Percentiles rank a stretch among this genome's conserved stretches.
These are phyloP conservation scores for Ypsolopha sequella DNA, from an alignment of 2,888 invertebrate genomes.

Conservation along the genomic window DNA sequence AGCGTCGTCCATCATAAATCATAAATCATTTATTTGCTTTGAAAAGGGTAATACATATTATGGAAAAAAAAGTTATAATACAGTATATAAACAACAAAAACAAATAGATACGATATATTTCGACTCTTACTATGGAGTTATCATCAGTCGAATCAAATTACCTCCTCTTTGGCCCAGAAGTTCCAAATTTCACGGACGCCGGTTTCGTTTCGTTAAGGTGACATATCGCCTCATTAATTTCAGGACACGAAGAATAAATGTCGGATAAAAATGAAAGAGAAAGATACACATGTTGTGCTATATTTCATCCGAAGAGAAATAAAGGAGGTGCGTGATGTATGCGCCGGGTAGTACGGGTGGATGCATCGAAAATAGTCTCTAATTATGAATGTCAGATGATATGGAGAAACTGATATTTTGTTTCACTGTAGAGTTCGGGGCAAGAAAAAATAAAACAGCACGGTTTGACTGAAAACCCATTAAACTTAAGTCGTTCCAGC, in stretches of 20 bases:
- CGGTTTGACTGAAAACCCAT: no score
- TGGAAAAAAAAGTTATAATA: no score
- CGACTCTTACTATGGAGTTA: no score
- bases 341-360: slow-evolving; percentile 16
- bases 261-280: slow-evolving; percentile 8
- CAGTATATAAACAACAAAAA: no score
- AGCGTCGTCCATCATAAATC: no score
- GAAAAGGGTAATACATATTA: no score
- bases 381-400: slow-evolving; percentile 19
- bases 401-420: not conserved
- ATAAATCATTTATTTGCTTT: no score
- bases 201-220: slow-evolving; percentile 21
- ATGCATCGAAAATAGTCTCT: slow-evolving; percentile 16
- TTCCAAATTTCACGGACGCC: not conserved
- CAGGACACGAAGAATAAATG: slow-evolving; percentile 13
- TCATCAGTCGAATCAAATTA: no score
- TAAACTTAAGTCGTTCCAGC: no score
- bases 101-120: no score
- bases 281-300: slow-evolving; percentile 9
- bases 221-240: slow-evolving; percentile 25
- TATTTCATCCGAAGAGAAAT: slow-evolving; percentile 21
- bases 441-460: no score
- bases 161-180: not conserved
- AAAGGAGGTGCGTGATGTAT: slow-evolving; percentile 19
- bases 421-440: not conserved